phyloP scores from a whole-genome alignment of 2,797 vertebrate species.

The Eulemur mongoz region DNA sequence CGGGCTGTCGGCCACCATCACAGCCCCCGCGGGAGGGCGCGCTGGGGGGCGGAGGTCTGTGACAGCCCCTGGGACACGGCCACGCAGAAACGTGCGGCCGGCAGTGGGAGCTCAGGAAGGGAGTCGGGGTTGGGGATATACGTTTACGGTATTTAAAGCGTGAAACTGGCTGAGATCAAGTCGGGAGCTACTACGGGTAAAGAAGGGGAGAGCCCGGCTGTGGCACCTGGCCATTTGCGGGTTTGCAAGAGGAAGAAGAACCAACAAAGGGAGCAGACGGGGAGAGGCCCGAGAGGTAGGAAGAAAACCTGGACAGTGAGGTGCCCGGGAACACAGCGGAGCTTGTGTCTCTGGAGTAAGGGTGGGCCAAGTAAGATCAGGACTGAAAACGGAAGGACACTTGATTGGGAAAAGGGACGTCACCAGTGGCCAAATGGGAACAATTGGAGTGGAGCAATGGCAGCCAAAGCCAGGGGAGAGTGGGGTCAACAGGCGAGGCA shows the following conservation, averaged over 20 bases:
- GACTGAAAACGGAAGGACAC: not conserved
- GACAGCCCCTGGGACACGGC: rapidly evolving
- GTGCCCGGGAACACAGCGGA: no score
- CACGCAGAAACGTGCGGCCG: rapidly evolving
- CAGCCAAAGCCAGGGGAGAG: not conserved
- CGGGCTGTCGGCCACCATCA: not conserved
- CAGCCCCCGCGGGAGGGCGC: rapidly evolving
- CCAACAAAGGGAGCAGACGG: rapidly evolving
- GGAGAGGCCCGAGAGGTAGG: not conserved
- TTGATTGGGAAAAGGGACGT: not conserved
- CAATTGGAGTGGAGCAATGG: rapidly evolving
- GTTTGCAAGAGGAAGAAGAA: not conserved
- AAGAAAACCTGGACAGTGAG: not conserved
- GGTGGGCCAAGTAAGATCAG: not conserved
- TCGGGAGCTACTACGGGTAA: not conserved
- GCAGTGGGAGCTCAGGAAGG: rapidly evolving
- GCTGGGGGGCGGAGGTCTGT: not conserved
- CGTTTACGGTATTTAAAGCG: not conserved
- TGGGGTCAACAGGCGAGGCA: rapidly evolving
- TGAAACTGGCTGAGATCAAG: no score
- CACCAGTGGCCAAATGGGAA: not conserved
- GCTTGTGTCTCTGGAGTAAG: not conserved
- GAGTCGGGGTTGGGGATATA: not conserved
- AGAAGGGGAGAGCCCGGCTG: no score
- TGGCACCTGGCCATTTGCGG: rapidly evolving